Evolutionary conservation across 1,140 invertebrate genomes (phyloP).

Genomic region (Drosophila burlai): DNA sequence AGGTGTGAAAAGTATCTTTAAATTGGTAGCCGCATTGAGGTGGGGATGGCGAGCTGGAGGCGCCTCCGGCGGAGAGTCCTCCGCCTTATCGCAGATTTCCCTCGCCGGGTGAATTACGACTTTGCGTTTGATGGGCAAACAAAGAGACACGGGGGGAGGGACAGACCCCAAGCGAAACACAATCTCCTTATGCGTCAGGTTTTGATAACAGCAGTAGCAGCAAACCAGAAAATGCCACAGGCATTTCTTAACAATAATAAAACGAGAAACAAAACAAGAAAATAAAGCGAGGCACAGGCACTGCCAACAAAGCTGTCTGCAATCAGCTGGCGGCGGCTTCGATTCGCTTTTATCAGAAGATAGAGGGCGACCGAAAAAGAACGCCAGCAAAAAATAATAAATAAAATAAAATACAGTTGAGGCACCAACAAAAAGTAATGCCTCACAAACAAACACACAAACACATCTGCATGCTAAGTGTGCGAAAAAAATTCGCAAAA

Average conservation of each 20-base stretch:
- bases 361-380: slow-evolving; percentile 30
- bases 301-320: slow-evolving; percentile 44
- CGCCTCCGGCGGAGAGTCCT: slow-evolving; percentile 24
- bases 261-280: slow-evolving; percentile 38
- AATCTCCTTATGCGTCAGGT: slow-evolving; percentile 60
- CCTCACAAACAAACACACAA: neutral
- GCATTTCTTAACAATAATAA: slow-evolving; percentile 53
- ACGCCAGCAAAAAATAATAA: slow-evolving; percentile 44
- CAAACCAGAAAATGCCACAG: slow-evolving; percentile 33
- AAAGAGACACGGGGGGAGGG: slow-evolving; percentile 5
- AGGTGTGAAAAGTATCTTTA: slow-evolving; percentile 52
- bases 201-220: slow-evolving; percentile 42
- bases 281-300: slow-evolving; percentile 1
- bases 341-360: slow-evolving; percentile 54
- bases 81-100: slow-evolving; percentile 40
- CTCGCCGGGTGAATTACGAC: slow-evolving; percentile 46
- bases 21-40: slow-evolving; percentile 35
- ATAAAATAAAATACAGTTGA: slow-evolving; percentile 36
- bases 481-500: slow-evolving; percentile 61
- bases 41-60: slow-evolving; percentile 16
- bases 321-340: slow-evolving; percentile 55
- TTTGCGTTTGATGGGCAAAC: slow-evolving; percentile 46
- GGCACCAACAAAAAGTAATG: neutral
- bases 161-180: slow-evolving; percentile 30
- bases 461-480: slow-evolving; percentile 42